phyloP scores from a whole-genome alignment of 1,140 invertebrate genomes.

The Lerema accius region DNA sequence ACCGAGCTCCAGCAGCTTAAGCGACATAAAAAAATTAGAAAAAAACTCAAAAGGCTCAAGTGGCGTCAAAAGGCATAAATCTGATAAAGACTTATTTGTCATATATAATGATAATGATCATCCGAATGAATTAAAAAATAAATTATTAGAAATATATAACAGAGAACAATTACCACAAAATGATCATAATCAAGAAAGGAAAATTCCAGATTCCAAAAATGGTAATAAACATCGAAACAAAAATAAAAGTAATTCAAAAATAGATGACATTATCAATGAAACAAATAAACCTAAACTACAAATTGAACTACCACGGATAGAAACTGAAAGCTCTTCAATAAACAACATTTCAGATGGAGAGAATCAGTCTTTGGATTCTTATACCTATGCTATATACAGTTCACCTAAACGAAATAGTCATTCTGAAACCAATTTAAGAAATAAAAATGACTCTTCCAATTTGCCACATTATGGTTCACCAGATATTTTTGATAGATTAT shows the following conservation, averaged over 20 bases:
- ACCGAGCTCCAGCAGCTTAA: constrained; percentile 8
- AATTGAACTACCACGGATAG: constrained; percentile 52
- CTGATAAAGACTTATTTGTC: constrained; percentile 60
- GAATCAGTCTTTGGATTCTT: constrained; percentile 54
- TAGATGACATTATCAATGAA: constrained; percentile 40
- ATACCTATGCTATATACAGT: constrained; percentile 40
- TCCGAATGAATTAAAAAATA: constrained; percentile 32
- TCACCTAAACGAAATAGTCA: constrained; percentile 36
- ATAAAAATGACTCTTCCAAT: constrained; percentile 17
- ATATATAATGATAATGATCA: constrained; percentile 56
- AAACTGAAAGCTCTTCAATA: constrained; percentile 42
- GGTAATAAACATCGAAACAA: constrained; percentile 4
- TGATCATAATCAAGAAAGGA: constrained; percentile 11
- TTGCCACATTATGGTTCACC: neutral
- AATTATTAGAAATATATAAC: constrained; percentile 22
- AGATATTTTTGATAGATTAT: constrained; percentile 9
- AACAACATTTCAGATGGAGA: constrained; percentile 46
- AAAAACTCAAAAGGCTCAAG: neutral
- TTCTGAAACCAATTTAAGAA: constrained; percentile 40
- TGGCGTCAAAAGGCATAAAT: constrained; percentile 10
- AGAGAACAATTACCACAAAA: constrained; percentile 11
- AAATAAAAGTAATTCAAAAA: constrained; percentile 23
- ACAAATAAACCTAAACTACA: constrained; percentile 50
- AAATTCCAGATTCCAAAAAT: constrained; percentile 1
- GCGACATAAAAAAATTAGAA: constrained; percentile 14